Percentiles rank a stretch among this genome's conserved stretches.
phyloP scores from a whole-genome alignment of 2,888 invertebrate genomes.

The Folsomia candida region DNA sequence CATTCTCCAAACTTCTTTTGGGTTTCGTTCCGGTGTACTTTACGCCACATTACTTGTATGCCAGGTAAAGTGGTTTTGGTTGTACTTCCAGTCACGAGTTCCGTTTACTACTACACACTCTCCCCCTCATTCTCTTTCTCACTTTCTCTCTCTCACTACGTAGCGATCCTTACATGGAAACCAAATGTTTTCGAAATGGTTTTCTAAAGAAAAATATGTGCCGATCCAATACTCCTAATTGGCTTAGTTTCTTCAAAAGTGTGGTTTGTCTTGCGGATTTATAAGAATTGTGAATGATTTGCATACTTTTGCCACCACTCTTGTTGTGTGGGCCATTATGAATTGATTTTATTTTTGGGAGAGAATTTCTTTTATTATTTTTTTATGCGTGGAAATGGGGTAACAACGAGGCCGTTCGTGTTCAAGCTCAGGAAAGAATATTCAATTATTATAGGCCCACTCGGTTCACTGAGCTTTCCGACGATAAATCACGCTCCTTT shows the following conservation, averaged over 20 bases:
- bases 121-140: not conserved
- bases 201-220: conserved; percentile 11
- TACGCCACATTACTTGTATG: not conserved
- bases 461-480: not conserved
- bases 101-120: not conserved
- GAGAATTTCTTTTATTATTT: not conserved
- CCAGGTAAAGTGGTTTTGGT: conserved; percentile 2
- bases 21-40: not conserved
- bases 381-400: not conserved
- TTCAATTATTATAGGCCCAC: conserved; percentile 1
- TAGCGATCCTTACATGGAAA: not conserved
- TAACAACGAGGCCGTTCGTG: not conserved
- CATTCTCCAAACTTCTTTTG: not conserved
- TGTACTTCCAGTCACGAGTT: conserved; percentile 2
- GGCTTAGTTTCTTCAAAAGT: conserved; percentile 9
- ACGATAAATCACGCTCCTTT: conserved; percentile 7
- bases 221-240: conserved; percentile 6
- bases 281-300: not conserved
- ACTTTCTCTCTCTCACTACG: not conserved
- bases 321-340: not conserved
- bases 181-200: not conserved
- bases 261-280: not conserved
- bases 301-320: not conserved
- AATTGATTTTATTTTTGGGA: not conserved
- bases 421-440: not conserved